Evolutionary conservation across 2,113 vertebrate species (phyloP).

Genomic region (Machaerirhynchus nigripectus): DNA sequence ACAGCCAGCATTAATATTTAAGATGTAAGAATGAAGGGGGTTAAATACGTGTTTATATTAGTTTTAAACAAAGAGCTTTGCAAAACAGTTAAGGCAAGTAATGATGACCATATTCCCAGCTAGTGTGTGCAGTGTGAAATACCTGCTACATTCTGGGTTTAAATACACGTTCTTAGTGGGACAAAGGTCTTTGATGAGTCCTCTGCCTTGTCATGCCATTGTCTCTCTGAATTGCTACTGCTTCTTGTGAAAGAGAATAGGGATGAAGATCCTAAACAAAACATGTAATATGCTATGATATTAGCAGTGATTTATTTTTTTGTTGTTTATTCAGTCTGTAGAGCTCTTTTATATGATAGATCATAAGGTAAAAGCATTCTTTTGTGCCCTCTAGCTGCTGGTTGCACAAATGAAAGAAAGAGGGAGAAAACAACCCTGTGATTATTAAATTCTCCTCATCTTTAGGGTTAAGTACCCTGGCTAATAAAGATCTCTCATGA

Average conservation of each 20-base stretch:
- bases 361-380: conserved; percentile 78
- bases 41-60: conserved; percentile 69
- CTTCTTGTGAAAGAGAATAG: neutral
- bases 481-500: conserved; percentile 50
- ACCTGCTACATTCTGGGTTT: conserved; percentile 7
- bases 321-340: conserved; percentile 48
- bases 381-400: conserved; percentile 83
- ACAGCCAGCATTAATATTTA: conserved; percentile 73
- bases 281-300: neutral
- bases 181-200: conserved; percentile 7
- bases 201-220: neutral
- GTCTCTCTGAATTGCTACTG: neutral
- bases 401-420: conserved; percentile 70
- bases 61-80: conserved; percentile 70
- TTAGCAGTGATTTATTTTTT: conserved; percentile 18
- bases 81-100: conserved; percentile 55
- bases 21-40: conserved; percentile 68
- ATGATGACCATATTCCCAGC: conserved; percentile 10
- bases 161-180: conserved; percentile 14
- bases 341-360: conserved; percentile 44
- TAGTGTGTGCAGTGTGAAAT: neutral
- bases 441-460: conserved; percentile 68
- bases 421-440: conserved; percentile 62
- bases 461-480: conserved; percentile 63
- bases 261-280: conserved; percentile 20